Evolutionary conservation across 2,888 invertebrate genomes (phyloP).

Genomic region (Agrochola circellaris): DNA sequence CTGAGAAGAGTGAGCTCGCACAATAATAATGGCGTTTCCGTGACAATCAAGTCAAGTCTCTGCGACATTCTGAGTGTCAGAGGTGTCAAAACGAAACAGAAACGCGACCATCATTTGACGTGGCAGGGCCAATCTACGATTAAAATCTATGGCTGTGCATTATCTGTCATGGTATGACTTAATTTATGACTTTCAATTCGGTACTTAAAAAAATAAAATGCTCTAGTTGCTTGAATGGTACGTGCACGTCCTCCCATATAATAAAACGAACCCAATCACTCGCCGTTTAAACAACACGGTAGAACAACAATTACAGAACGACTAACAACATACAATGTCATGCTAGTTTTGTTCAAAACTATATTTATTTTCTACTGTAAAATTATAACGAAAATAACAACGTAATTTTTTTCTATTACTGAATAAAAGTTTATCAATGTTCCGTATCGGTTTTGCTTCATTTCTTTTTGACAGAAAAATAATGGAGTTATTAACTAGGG

Average conservation of each 20-base stretch:
- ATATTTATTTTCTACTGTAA: slow-evolving; percentile 23
- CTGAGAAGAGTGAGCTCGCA: too few species aligned
- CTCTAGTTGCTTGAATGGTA: not conserved
- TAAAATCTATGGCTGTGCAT: too few species aligned
- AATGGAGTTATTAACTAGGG: slow-evolving; percentile 65
- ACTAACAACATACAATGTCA: slow-evolving; percentile 18
- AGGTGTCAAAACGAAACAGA: too few species aligned
- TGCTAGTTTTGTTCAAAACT: slow-evolving; percentile 5
- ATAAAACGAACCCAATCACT: slow-evolving; percentile 25
- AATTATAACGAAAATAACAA: slow-evolving; percentile 21
- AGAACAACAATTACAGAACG: slow-evolving; percentile 16
- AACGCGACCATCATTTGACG: too few species aligned
- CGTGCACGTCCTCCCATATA: not conserved
- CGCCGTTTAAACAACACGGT: not conserved
- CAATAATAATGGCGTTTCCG: too few species aligned
- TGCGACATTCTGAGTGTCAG: too few species aligned
- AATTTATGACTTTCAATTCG: too few species aligned
- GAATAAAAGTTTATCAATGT: slow-evolving; percentile 51
- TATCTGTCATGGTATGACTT: too few species aligned
- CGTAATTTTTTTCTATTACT: slow-evolving; percentile 32
- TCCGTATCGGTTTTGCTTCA: slow-evolving; percentile 40
- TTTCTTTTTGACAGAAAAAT: slow-evolving; percentile 64
- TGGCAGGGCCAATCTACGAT: too few species aligned
- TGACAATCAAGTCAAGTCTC: too few species aligned
- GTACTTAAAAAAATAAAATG: too few species aligned